Evolutionary conservation across 2,797 vertebrate species (phyloP), one percentile per base, ranked within the genome.

Genomic region (Sardinella longiceps): DNA sequence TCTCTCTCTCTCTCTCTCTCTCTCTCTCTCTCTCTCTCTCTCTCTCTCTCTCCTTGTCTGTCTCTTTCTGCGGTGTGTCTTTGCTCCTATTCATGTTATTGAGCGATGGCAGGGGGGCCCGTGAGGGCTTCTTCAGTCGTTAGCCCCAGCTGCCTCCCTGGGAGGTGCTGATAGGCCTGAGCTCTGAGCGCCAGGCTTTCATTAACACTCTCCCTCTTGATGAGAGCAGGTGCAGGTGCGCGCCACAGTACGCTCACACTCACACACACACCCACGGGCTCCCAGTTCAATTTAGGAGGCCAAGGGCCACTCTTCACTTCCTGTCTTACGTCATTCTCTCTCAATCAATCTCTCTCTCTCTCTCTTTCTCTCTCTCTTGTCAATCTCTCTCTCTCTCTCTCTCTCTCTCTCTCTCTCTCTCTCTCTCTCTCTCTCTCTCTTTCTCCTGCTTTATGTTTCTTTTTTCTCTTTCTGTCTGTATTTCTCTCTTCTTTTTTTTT

Each of bases 201-300:
- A 90, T 90, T 90, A 80, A 90, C 85, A 88, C 82, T 84, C 82
- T 83, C 82, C 82, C 20, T 7, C 84, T 58, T 81, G 84, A 37
- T 86, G 86, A 87, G 85, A 90, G 87, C 90, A 90, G 87, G 85
- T 91, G 90, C 87, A 12, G n/a, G n/a, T n/a, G n/a, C n/a, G n/a
- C n/a, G n/a, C n/a, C n/a, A n/a, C n/a, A n/a, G n/a, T n/a, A n/a
- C n/a, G n/a, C n/a, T n/a, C n/a, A n/a, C n/a, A n/a, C n/a, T n/a
- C 11, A 83, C 80, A 81, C 86, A 20, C 70, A 10, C 70, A 53
- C 39, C 85, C 84, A 87, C 80, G 82, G 80, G 87, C 82, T 90
- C 87, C 85, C 88, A 82, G 86, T 90, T 88, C 91, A 91, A 91
- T 94, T 88, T 92, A 89, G 88, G 90, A 90, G 91, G 86, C 88